Evolutionary conservation across 2,888 invertebrate genomes (phyloP), one percentile per base, ranked within the genome.

Genomic region (Cremastinae sp.): DNA sequence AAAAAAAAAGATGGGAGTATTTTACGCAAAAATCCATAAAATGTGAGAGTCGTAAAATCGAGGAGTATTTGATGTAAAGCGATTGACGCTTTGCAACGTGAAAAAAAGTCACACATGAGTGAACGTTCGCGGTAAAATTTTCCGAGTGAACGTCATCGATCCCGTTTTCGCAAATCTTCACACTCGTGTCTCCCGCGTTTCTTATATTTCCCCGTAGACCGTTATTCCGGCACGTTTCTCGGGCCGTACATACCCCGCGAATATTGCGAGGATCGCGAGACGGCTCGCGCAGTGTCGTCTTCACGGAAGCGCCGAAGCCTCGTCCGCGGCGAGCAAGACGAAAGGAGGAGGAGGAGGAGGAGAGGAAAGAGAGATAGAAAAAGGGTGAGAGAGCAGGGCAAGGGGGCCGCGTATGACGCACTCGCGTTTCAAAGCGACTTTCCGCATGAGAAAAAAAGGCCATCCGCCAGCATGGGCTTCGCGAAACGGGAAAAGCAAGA

Each of bases 401-500:
- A 10, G 54, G 53, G 66, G 68, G 47, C 28, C 14, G 9, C 49
- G 61, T 73, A 77, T 77, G 76, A 77, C 76, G 73, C 73, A 76
- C 74, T 70, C 70, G 70, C 65, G 58, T 65, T 75, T 65, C 38
- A 62, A 70, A 70, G 61, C 45, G 70, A 69, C 51, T 70, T 59
- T 41, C 43, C 28, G 38, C 53, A 43, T 41, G 36, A 45, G 45
- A 59, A 68, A 69, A 61, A 64, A 74, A 68, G 54, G 8, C 49
- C 54, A 54, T 68, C 20, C 53, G 65, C 54, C 61, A 69, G 45
- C 59, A 41, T 41, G 36, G 22, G 43, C 56, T 12, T 47, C 28
- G 9, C 49, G 14, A 22, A 53, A 43, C n/a, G 0, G 3, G 12
- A n/a, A 45, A 18, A 16, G n/a, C 8, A 10, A 43, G 22, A 65